Percentiles rank a stretch among this genome's conserved stretches.
Conservation (phyloP, 2,888 invertebrate genomes). For the Diadromus collaris region DNA sequence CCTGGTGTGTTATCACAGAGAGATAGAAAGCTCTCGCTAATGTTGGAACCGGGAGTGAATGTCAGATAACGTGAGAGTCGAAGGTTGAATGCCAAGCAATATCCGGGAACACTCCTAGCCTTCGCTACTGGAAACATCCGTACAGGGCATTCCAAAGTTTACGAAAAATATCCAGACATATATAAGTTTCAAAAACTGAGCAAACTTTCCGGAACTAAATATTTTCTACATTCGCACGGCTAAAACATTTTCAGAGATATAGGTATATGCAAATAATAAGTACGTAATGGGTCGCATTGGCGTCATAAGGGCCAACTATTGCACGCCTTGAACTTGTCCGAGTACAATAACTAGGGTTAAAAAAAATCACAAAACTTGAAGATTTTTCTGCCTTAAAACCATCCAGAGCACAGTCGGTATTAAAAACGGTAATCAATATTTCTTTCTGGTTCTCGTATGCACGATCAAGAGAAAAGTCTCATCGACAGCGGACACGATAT, state of each 20-base stretch:
- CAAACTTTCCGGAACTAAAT: neutral
- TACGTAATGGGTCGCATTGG: too few species aligned
- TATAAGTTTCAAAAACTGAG: neutral
- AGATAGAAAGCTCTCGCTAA: conserved; percentile 46
- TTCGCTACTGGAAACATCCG: neutral
- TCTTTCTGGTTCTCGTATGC: too few species aligned
- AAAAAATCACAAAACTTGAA: too few species aligned
- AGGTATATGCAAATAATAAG: neutral
- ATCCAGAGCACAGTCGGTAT: too few species aligned
- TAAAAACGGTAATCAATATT: too few species aligned
- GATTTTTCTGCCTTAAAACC: too few species aligned
- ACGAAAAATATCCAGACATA: neutral
- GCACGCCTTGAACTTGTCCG: too few species aligned
- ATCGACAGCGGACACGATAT: too few species aligned
- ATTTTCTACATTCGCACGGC: too few species aligned
- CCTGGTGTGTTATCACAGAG: conserved; percentile 30
- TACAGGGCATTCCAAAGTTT: neutral
- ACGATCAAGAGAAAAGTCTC: too few species aligned
- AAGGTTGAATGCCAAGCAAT: conserved; percentile 32
- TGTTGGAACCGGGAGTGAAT: conserved; percentile 33
- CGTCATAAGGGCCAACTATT: too few species aligned
- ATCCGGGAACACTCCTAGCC: conserved; percentile 5
- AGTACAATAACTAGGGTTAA: too few species aligned
- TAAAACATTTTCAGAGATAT: neutral
- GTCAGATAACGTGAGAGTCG: conserved; percentile 51